phyloP scores from a whole-genome alignment of 1,140 invertebrate species.

The Drosophila sturtevanti region DNA sequence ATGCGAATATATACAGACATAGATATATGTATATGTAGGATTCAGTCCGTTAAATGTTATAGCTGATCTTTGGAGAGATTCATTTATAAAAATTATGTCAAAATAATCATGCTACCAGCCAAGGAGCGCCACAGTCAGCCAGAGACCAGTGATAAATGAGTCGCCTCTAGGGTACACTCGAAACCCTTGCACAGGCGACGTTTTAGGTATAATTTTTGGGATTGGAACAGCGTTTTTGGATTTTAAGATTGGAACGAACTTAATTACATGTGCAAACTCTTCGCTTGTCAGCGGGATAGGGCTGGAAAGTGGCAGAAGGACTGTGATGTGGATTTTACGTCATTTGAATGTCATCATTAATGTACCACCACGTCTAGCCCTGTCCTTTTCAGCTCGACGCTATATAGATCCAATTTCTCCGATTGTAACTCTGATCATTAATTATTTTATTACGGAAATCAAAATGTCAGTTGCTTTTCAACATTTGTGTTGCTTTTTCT shows the following conservation, averaged over 20 bases:
- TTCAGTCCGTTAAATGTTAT: constrained; percentile 23
- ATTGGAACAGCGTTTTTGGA: constrained; percentile 10
- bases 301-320: background rate
- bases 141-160: constrained; percentile 58
- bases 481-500: constrained; percentile 52
- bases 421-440: constrained; percentile 63
- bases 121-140: background rate
- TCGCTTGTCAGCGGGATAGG: background rate
- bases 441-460: constrained; percentile 81
- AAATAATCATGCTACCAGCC: constrained; percentile 68
- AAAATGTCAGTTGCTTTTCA: constrained; percentile 75
- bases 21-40: background rate
- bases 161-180: constrained; percentile 45
- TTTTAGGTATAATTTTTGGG: background rate
- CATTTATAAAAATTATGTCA: constrained; percentile 78
- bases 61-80: constrained; percentile 21
- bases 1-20: too few relatives aligned
- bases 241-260: constrained; percentile 35
- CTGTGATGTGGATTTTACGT: too few relatives aligned
- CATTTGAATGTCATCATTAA: constrained; percentile 77
- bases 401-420: constrained; percentile 64
- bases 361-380: constrained; percentile 12
- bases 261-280: constrained; percentile 66
- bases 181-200: constrained; percentile 45
- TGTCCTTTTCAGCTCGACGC: constrained; percentile 14